Evolutionary conservation across 2,888 invertebrate species (phyloP).

Genomic region (Troides helena): DNA sequence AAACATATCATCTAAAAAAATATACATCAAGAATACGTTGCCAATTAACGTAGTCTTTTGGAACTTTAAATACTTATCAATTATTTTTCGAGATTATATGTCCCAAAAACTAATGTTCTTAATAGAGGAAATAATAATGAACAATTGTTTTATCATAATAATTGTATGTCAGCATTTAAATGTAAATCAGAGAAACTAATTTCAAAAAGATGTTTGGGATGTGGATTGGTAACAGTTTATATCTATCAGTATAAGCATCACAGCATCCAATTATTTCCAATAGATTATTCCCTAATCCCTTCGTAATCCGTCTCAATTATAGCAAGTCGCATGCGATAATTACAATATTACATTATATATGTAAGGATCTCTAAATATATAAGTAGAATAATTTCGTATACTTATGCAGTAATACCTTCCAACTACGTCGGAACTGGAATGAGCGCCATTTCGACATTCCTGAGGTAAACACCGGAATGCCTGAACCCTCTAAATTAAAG

Average conservation of each 20-base stretch:
- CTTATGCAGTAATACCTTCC: slow-evolving; percentile 23
- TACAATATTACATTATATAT: slow-evolving; percentile 19
- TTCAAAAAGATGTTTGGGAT: not conserved
- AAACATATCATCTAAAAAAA: no score
- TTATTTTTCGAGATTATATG: no score
- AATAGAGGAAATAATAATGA: no score
- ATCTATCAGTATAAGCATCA: slow-evolving; percentile 28
- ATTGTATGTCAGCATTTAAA: no score
- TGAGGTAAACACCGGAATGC: slow-evolving; percentile 62
- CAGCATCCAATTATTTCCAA: slow-evolving; percentile 30
- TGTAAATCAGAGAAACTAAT: not conserved
- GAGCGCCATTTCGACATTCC: slow-evolving; percentile 62
- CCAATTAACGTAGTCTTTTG: no score
- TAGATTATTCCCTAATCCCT: slow-evolving; percentile 31
- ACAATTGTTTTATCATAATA: no score
- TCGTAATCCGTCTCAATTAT: slow-evolving; percentile 33
- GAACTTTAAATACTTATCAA: no score
- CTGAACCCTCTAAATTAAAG: slow-evolving; percentile 49
- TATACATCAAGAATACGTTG: no score
- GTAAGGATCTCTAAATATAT: slow-evolving; percentile 1
- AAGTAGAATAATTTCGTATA: slow-evolving; percentile 22
- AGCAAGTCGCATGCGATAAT: slow-evolving; percentile 22
- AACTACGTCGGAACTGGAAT: slow-evolving; percentile 48
- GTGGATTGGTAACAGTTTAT: slow-evolving; percentile 27
- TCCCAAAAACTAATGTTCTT: no score